Conservation (phyloP, 23 tunicate species). For the Botrylloides violaceus region DNA sequence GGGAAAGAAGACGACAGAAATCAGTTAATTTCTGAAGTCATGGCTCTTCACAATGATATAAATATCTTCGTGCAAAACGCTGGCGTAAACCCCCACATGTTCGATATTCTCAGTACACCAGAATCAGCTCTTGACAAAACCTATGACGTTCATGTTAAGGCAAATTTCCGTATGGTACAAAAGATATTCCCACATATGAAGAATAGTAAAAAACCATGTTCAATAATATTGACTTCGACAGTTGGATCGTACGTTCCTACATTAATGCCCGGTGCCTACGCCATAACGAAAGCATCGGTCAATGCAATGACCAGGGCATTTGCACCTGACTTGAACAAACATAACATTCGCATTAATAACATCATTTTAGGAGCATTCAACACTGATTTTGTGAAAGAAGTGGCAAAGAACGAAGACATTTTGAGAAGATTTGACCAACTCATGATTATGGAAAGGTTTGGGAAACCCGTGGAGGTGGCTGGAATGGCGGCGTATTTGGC, state of each 20-base stretch:
- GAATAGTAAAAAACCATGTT: constrained; percentile 4
- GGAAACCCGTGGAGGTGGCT: constrained; percentile 5
- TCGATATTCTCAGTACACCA: neutral
- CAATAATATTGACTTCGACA: constrained; percentile 2
- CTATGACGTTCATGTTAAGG: constrained; percentile 5
- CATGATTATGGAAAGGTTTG: constrained; percentile 3
- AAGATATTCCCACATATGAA: constrained; percentile 6
- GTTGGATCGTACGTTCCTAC: neutral
- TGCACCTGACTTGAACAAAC: constrained; percentile 7
- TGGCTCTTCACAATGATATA: neutral
- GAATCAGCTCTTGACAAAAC: constrained; percentile 5
- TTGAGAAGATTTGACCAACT: neutral
- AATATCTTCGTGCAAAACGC: constrained; percentile 10
- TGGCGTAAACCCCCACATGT: constrained; percentile 15
- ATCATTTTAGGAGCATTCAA: constrained; percentile 8
- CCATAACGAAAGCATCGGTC: constrained; percentile 7
- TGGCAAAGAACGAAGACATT: neutral
- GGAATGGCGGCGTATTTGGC: constrained; percentile 7
- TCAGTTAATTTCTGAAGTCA: neutral
- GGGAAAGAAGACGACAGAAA: neutral
- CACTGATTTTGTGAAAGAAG: constrained; percentile 7
- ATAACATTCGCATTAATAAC: constrained; percentile 25
- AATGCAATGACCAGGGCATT: constrained; percentile 5
- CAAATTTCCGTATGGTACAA: constrained; percentile 2
- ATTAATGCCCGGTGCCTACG: constrained; percentile 3